Percentiles rank a stretch among this genome's conserved stretches.
Evolutionary conservation across 1,140 invertebrate genomes (phyloP).

Genomic region (Dendrolimus kikuchii): DNA sequence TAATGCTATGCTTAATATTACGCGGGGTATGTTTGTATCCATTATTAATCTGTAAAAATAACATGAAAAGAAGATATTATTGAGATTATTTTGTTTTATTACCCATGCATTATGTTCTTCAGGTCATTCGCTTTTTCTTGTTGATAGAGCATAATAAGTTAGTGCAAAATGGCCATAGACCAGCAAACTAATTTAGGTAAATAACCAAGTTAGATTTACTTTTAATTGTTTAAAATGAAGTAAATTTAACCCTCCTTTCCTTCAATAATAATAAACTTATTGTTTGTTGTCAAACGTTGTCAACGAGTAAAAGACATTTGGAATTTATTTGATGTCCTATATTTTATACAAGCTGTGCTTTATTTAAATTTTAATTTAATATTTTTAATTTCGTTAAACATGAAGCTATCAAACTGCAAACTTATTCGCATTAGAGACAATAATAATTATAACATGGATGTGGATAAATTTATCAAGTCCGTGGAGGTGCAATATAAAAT

Average conservation of each 20-base stretch:
- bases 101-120: no score
- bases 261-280: no score
- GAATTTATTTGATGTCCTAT: not conserved
- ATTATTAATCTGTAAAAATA: conserved; percentile 35
- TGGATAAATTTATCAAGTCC: conserved; percentile 34
- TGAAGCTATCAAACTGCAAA: conserved; percentile 25
- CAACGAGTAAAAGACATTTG: not conserved
- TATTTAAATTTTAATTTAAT: not conserved
- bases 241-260: no score
- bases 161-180: no score
- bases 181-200: no score
- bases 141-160: no score
- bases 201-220: no score
- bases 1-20: conserved; percentile 57
- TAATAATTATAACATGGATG: conserved; percentile 24
- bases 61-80: not conserved
- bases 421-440: conserved; percentile 35
- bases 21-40: conserved; percentile 51
- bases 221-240: no score
- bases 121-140: no score
- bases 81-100: not conserved
- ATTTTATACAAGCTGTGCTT: conserved; percentile 1
- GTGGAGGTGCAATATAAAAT: conserved; percentile 41
- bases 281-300: no score
- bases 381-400: conserved; percentile 3